Conservation (phyloP, 2,113 vertebrate species). For the Cynopterus brachyotis region DNA sequence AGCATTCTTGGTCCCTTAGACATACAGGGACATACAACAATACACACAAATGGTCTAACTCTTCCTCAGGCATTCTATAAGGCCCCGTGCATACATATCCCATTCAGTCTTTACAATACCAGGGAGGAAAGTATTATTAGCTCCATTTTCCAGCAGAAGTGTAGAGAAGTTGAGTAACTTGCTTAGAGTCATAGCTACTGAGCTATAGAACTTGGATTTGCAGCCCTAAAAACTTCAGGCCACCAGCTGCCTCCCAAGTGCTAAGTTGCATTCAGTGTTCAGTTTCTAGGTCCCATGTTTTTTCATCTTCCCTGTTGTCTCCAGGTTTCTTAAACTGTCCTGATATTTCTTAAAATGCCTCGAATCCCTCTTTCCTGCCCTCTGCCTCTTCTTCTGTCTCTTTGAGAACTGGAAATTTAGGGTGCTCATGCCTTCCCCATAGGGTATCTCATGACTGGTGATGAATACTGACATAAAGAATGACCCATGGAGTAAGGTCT, state of each 20-base stretch:
- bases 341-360: neutral
- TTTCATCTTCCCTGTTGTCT: neutral
- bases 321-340: neutral
- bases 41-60: neutral
- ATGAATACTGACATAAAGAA: neutral
- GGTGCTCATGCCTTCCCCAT: neutral
- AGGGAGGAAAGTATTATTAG: too few species aligned
- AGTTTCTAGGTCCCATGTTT: neutral
- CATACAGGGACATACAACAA: neutral
- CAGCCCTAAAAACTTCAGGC: neutral
- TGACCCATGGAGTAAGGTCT: neutral
- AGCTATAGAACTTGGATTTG: neutral
- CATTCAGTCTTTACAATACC: neutral
- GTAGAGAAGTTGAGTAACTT: neutral
- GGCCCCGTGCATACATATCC: neutral
- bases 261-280: neutral
- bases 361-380: neutral
- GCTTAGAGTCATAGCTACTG: neutral
- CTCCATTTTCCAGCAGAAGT: neutral
- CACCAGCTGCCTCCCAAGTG: neutral
- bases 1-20: neutral
- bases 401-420: neutral
- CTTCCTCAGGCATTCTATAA: neutral
- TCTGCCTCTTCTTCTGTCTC: neutral
- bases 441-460: neutral